Evolutionary conservation across 2,797 vertebrate genomes (phyloP).

Genomic region (Pseudomugil gertrudae): DNA sequence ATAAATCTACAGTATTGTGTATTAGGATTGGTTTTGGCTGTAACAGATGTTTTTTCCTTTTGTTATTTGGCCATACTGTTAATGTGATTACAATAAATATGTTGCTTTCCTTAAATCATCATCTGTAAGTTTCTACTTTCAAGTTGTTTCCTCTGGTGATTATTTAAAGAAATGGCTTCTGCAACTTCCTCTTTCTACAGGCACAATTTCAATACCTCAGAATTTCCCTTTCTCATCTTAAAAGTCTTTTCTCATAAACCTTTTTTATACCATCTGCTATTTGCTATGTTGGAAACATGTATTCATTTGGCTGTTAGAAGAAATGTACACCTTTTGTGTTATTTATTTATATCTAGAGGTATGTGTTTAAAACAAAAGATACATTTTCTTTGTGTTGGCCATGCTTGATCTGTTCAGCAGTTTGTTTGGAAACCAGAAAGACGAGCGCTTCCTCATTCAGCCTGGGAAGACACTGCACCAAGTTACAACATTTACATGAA

Average conservation of each 20-base stretch:
- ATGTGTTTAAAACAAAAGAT: too few species aligned
- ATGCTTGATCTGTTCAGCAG: conserved; percentile 21
- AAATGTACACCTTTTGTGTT: conserved; percentile 13
- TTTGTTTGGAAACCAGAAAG: conserved; percentile 26
- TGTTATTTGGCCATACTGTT: conserved; percentile 6
- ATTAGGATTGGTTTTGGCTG: conserved; percentile 1
- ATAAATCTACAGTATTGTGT: conserved; percentile 1
- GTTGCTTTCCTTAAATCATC: conserved; percentile 5
- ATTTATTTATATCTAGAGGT: too few species aligned
- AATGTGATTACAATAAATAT: conserved; percentile 55
- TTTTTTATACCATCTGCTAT: not conserved
- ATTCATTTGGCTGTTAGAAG: conserved; percentile 26
- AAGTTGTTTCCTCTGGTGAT: conserved; percentile 3
- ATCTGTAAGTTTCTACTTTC: conserved; percentile 11
- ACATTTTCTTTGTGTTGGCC: conserved; percentile 2
- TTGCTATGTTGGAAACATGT: not conserved
- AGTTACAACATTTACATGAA: not conserved
- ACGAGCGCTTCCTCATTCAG: conserved; percentile 41
- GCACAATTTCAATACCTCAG: conserved; percentile 43
- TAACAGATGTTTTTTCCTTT: conserved; percentile 8
- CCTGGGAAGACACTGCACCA: not conserved
- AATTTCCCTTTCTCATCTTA: conserved; percentile 42
- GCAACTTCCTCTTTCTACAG: conserved; percentile 61
- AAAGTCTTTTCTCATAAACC: not conserved
- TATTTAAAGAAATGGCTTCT: conserved; percentile 48